Evolutionary conservation across 2,113 vertebrate genomes (phyloP).

Genomic region (Thomomys bottae): DNA sequence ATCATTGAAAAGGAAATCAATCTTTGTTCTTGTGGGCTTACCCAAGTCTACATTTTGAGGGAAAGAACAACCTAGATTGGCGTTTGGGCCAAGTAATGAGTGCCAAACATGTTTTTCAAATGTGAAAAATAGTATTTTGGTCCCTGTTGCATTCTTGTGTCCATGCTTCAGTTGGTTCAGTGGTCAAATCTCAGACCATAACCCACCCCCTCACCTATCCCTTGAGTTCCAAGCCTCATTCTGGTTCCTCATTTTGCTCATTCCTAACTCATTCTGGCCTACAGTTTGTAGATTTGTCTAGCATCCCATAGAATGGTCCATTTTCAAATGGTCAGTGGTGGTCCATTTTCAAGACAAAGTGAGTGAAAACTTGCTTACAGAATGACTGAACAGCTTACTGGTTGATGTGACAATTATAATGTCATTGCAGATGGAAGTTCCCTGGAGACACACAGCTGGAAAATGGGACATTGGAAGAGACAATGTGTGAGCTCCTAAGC

Average conservation of each 20-base stretch:
- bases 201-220: neutral
- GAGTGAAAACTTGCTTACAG: too few relatives aligned
- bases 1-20: neutral
- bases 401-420: too few relatives aligned
- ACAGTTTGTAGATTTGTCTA: neutral
- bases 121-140: neutral
- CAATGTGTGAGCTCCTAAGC: too few relatives aligned
- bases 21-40: neutral
- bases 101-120: slow-evolving; percentile 2
- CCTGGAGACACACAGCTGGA: too few relatives aligned
- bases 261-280: neutral
- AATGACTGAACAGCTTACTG: too few relatives aligned
- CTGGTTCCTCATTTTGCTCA: neutral
- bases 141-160: neutral
- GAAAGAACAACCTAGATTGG: neutral
- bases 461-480: too few relatives aligned
- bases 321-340: too few relatives aligned
- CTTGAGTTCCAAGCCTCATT: neutral
- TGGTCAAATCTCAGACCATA: neutral
- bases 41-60: neutral
- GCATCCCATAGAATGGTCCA: too few relatives aligned
- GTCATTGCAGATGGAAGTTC: too few relatives aligned
- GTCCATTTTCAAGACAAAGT: too few relatives aligned
- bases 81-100: neutral
- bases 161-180: neutral